Evolutionary conservation across 2,113 vertebrate genomes (phyloP).

Genomic region (Dinomys branickii): DNA sequence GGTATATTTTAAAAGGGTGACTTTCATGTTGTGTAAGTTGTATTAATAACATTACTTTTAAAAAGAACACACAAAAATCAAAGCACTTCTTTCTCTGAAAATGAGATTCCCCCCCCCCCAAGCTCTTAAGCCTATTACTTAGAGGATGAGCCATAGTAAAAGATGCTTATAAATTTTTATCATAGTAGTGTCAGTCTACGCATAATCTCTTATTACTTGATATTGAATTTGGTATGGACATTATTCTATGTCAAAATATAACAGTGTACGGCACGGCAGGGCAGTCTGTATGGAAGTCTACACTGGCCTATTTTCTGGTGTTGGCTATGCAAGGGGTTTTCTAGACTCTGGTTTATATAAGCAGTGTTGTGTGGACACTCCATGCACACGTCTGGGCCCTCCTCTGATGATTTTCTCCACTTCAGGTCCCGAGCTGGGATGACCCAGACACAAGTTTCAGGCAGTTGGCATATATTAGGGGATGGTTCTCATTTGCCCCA

Average conservation of each 20-base stretch:
- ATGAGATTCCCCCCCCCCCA: background rate
- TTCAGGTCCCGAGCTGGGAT: background rate
- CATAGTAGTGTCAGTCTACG: background rate
- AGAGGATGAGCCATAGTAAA: background rate
- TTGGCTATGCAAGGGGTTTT: background rate
- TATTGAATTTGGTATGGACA: background rate
- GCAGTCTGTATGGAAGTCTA: background rate
- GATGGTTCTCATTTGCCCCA: rapidly evolving
- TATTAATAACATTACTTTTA: background rate
- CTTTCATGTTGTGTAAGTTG: background rate
- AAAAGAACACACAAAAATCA: background rate
- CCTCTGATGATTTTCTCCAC: background rate
- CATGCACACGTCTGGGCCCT: rapidly evolving
- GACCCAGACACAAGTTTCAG: background rate
- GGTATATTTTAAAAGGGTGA: background rate
- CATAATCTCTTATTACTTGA: background rate
- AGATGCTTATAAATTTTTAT: background rate
- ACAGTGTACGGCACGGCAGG: rapidly evolving
- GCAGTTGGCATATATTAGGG: rapidly evolving
- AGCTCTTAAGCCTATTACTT: background rate
- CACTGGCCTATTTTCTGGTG: rapidly evolving
- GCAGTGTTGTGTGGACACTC: rapidly evolving
- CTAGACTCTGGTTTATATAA: background rate
- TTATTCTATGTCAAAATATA: background rate
- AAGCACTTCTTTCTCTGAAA: background rate